A percentile compares a stretch with the other conserved stretches of the same genome.
Evolutionary conservation across 2,888 invertebrate species (phyloP).

Genomic region (Spicauda simplicius): DNA sequence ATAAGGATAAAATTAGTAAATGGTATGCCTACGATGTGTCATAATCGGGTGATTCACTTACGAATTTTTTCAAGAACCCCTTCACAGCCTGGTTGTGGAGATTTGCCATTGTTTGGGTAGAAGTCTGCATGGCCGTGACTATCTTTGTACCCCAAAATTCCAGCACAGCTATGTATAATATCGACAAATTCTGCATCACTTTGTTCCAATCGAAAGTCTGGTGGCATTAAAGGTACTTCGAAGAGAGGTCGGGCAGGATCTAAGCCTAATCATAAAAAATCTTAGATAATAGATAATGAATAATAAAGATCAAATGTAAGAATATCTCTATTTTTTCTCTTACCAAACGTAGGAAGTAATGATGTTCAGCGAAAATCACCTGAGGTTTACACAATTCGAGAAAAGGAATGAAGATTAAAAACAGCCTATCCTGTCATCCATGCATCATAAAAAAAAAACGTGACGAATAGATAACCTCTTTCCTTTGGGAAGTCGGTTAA

Average conservation of each 20-base stretch:
- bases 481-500: too few relatives aligned
- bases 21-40: too few relatives aligned
- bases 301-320: too few relatives aligned
- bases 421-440: too few relatives aligned
- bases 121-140: conserved; percentile 90
- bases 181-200: conserved; percentile 90
- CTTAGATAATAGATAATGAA: neutral
- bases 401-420: too few relatives aligned
- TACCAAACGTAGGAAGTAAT: too few relatives aligned
- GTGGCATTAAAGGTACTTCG: conserved; percentile 71
- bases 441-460: too few relatives aligned
- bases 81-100: conserved; percentile 88
- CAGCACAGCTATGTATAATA: conserved; percentile 89
- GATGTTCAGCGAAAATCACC: too few relatives aligned
- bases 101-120: conserved; percentile 89
- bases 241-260: conserved; percentile 90
- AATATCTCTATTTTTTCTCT: too few relatives aligned
- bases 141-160: conserved; percentile 85
- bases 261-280: conserved; percentile 57
- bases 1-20: too few relatives aligned
- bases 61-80: conserved; percentile 57
- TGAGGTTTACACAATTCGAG: too few relatives aligned
- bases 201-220: conserved; percentile 78
- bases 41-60: conserved; percentile 4
- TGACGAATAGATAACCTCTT: too few relatives aligned